These are phyloP conservation scores for Hyperoplus lanceolatus DNA, from an alignment of 2,797 vertebrate genomes.

Conservation along the genomic window DNA sequence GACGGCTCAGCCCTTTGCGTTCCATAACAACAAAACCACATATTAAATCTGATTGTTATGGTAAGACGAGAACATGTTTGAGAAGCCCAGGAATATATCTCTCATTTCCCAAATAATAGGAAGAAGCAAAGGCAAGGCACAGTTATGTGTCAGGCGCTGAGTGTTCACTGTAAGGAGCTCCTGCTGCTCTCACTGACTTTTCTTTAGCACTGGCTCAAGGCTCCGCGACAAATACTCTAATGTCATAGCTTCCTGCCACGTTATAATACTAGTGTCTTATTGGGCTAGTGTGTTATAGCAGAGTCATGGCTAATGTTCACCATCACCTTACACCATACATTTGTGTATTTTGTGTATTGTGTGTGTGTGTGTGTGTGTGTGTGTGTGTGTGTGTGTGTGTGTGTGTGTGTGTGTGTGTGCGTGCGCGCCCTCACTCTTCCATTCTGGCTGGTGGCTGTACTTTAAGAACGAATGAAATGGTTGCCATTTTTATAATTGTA, in stretches of 20 bases:
- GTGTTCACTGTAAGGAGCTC: slow-evolving; percentile 52
- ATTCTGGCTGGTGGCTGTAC: slow-evolving; percentile 16
- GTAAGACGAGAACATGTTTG: slow-evolving; percentile 74
- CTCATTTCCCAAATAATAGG: slow-evolving; percentile 74
- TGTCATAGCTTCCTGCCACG: slow-evolving; percentile 7
- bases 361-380: too few relatives aligned
- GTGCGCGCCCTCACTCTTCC: not conserved
- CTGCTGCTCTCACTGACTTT: slow-evolving; percentile 42
- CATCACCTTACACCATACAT: not conserved
- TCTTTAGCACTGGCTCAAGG: slow-evolving; percentile 40
- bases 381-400: not conserved
- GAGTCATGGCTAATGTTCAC: not conserved
- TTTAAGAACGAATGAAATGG: slow-evolving; percentile 31
- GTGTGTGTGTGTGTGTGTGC: not conserved
- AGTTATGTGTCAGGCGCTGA: slow-evolving; percentile 56
- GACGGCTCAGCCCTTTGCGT: slow-evolving; percentile 55
- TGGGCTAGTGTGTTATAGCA: not conserved
- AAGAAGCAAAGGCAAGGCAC: slow-evolving; percentile 41
- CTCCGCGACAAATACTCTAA: slow-evolving; percentile 10
- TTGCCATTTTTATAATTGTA: slow-evolving; percentile 29
- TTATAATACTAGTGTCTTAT: not conserved
- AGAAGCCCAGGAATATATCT: slow-evolving; percentile 72
- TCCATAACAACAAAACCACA: slow-evolving; percentile 70
- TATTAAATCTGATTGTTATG: slow-evolving; percentile 77
- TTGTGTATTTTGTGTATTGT: not conserved